Conservation (phyloP, 2,888 invertebrate species). For the Lithosia quadra region DNA sequence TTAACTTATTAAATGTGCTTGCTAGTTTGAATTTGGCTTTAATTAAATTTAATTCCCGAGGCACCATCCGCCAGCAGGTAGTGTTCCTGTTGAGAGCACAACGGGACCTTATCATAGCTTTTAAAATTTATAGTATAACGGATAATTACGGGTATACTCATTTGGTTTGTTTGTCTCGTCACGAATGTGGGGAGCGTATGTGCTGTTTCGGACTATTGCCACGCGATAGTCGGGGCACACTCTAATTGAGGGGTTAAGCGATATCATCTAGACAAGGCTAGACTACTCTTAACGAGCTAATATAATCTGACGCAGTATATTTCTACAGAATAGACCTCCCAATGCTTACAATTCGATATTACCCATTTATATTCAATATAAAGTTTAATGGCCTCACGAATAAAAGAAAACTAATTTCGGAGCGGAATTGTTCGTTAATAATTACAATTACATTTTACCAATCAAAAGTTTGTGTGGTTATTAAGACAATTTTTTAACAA, state of each 20-base stretch:
- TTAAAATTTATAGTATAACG: conserved; percentile 83
- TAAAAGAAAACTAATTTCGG: conserved; percentile 42
- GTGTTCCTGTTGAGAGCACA: conserved; percentile 53
- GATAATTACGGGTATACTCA: conserved; percentile 81
- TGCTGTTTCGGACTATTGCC: conserved; percentile 70
- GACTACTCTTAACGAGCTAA: conserved; percentile 70
- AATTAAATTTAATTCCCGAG: conserved; percentile 78
- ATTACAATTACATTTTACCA: conserved; percentile 38
- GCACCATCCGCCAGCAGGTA: conserved; percentile 68
- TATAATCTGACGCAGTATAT: conserved; percentile 53
- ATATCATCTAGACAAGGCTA: conserved; percentile 72
- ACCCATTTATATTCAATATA: conserved; percentile 34
- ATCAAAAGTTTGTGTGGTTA: conserved; percentile 28
- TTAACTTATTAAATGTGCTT: background rate
- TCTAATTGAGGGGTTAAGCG: conserved; percentile 78
- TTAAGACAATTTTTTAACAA: conserved; percentile 29
- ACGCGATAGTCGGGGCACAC: conserved; percentile 69
- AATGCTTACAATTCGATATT: conserved; percentile 38
- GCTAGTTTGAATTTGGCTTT: background rate
- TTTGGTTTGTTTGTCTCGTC: conserved; percentile 73
- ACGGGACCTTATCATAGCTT: conserved; percentile 82
- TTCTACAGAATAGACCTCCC: conserved; percentile 40
- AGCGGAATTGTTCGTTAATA: conserved; percentile 31
- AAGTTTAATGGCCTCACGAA: conserved; percentile 34
- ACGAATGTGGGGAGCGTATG: conserved; percentile 68